Conservation (phyloP, 1,140 invertebrate species). For the Chrysomallon squamiferum region DNA sequence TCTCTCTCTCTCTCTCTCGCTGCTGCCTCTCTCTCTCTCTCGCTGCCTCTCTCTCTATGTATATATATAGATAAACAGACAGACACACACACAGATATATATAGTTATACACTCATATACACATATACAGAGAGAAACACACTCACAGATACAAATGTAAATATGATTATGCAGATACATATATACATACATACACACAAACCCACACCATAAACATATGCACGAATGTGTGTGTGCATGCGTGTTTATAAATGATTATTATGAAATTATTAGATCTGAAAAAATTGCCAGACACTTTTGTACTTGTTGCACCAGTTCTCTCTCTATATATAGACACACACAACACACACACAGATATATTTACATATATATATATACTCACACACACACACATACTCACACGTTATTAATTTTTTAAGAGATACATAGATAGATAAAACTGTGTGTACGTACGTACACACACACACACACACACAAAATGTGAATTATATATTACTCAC, state of each 20-base stretch:
- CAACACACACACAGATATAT: neutral
- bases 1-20: too few relatives aligned
- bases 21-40: too few relatives aligned
- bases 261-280: too few relatives aligned
- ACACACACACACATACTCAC: neutral
- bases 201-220: neutral
- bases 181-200: neutral
- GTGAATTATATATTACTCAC: too few relatives aligned
- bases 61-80: too few relatives aligned
- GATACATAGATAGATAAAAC: neutral
- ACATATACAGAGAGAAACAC: neutral
- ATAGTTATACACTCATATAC: neutral
- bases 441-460: constrained; percentile 7
- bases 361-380: neutral
- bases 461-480: constrained; percentile 6
- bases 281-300: neutral
- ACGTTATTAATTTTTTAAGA: too few relatives aligned
- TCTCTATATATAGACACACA: neutral
- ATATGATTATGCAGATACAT: neutral
- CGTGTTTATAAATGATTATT: neutral
- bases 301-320: neutral
- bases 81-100: neutral
- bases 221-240: neutral
- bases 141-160: neutral
- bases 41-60: too few relatives aligned